Percentiles rank a stretch among this genome's conserved stretches.
These are phyloP conservation scores for Sminthurides aquaticus DNA, from an alignment of 2,888 invertebrate species.

Conservation along the genomic window DNA sequence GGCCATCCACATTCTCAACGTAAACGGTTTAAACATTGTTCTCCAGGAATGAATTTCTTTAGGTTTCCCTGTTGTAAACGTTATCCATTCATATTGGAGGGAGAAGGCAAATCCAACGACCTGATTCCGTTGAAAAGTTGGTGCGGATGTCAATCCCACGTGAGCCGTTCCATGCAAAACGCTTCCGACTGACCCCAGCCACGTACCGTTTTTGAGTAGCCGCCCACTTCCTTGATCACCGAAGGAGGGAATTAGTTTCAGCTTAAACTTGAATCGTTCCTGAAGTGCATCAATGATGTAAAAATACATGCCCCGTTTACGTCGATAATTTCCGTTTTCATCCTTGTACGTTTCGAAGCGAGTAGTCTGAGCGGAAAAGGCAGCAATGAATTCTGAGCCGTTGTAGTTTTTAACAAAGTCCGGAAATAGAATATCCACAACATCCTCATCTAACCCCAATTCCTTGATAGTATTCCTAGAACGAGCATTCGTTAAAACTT, in stretches of 20 bases:
- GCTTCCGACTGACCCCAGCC: conserved; percentile 35
- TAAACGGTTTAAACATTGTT: conserved; percentile 29
- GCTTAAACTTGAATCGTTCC: conserved; percentile 28
- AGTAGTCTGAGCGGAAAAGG: not conserved
- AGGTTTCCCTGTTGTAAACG: conserved; percentile 32
- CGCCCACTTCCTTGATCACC: conserved; percentile 31
- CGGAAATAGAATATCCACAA: conserved; percentile 1
- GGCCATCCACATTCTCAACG: conserved; percentile 22
- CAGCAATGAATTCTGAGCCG: conserved; percentile 6
- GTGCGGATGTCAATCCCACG: conserved; percentile 31
- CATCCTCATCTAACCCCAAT: no score
- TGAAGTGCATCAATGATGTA: conserved; percentile 25
- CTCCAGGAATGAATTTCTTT: conserved; percentile 26
- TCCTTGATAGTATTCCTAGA: no score
- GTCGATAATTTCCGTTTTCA: conserved; percentile 15
- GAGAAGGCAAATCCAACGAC: conserved; percentile 29
- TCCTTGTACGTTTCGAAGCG: not conserved
- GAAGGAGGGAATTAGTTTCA: conserved; percentile 26
- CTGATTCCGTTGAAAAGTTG: conserved; percentile 19
- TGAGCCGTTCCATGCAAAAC: conserved; percentile 26
- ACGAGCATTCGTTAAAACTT: no score
- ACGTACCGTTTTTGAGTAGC: conserved; percentile 20
- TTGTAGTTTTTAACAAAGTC: conserved; percentile 1
- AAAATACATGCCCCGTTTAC: conserved; percentile 25
- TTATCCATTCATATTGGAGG: conserved; percentile 32